Base-by-base conservation (phyloP, 2,113 vertebrate genomes). In the Dipodomys ordii region DNA sequence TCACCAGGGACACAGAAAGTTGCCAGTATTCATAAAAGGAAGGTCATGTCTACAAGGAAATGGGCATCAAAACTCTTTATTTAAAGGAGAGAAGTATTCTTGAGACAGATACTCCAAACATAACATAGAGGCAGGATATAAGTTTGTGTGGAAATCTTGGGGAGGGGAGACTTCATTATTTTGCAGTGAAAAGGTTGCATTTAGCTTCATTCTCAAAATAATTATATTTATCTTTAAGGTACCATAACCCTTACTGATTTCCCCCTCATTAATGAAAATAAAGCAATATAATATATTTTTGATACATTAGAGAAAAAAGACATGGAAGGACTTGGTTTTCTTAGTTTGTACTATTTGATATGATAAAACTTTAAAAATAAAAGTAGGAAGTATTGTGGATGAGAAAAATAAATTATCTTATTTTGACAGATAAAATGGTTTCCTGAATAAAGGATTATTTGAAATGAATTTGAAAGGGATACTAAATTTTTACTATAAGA, bases 341-440 rank as follows among this genome's bases (percentile, higher is more conserved):
- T 60, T 65, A 64, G 71, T 62, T 3, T 22, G 3, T 83, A 78
- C 9, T 85, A 74, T 86, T 86, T 83, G 91, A 87, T 6, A 12
- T 79, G 79, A 49, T n/a, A 74, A 93, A 91, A 88, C 39, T 67
- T 90, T 32, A 77, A 79, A 90, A 77, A 71, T 1, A 79, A 90
- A 77, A 71, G 0, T 69, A 79, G 74, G 25, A 76, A 88, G n/a
- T 71, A 69, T 69, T 69, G 25, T 60, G 49, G 62, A 86, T 4
- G 44, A 57, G 69, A 46, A 85, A 23, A 44, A 72, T 11, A 85
- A 78, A 83, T 89, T 79, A 86, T 74, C 39, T 88, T 95, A 76
- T 39, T 77, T 87, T 93, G 68, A 84, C 25, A 96, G 35, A 72
- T 90, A 81, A 93, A 92, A 74, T 83, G 11, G 27, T 89, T 94